These are phyloP conservation scores for Rhinopomastus cyanomelas DNA, from an alignment of 2,113 vertebrate genomes.

Conservation along the genomic window DNA sequence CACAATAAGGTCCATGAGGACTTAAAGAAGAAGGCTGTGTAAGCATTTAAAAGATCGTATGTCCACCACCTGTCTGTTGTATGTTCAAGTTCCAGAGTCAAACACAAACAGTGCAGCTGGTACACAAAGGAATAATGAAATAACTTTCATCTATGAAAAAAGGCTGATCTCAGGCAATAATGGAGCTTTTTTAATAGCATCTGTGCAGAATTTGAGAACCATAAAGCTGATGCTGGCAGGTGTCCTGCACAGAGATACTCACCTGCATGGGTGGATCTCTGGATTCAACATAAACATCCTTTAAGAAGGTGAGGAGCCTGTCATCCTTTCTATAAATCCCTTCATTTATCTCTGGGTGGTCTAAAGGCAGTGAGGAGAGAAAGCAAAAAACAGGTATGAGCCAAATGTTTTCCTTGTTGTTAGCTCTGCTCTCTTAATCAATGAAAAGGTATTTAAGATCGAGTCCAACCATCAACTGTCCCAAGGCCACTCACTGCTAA, in stretches of 20 bases:
- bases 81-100: fast-evolving
- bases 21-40: neutral
- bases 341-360: constrained; percentile 42
- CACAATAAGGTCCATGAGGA: fast-evolving
- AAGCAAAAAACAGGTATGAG: neutral
- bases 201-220: neutral
- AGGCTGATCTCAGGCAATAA: neutral
- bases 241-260: neutral
- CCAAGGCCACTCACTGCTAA: too few relatives aligned
- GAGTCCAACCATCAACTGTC: too few relatives aligned
- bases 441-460: too few relatives aligned
- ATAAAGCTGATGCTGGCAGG: neutral
- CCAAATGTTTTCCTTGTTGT: fast-evolving
- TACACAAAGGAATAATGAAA: neutral
- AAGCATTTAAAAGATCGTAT: neutral
- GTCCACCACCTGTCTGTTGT: neutral
- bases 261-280: constrained; percentile 79
- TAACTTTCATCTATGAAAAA: neutral
- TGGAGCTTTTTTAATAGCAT: neutral
- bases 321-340: constrained; percentile 78
- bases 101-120: neutral
- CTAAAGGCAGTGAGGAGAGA: neutral
- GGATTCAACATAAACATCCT: constrained; percentile 88
- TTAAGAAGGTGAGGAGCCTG: constrained; percentile 77
- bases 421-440: too few relatives aligned